Percentiles rank a stretch among this genome's conserved stretches.
phyloP scores from a whole-genome alignment of 2,797 vertebrate genomes.

The Enteromius afrohamiltoni region DNA sequence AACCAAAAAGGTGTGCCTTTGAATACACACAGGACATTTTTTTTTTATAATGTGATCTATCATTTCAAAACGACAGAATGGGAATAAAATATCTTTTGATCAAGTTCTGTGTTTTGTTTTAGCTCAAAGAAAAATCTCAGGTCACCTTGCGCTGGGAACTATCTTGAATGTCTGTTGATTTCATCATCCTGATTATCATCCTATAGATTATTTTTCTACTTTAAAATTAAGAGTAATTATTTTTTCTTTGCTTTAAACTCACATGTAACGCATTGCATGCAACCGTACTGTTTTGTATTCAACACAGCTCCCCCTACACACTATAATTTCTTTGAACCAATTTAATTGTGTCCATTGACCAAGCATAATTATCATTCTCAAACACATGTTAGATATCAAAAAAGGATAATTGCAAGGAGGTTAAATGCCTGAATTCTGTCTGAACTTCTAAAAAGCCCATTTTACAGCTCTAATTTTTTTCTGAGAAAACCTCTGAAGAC shows the following conservation, averaged over 20 bases:
- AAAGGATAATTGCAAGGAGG: constrained; percentile 17
- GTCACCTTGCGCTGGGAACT: not conserved
- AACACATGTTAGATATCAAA: constrained; percentile 25
- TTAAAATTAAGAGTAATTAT: not conserved
- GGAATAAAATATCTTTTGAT: not conserved
- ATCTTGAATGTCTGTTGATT: constrained; percentile 31
- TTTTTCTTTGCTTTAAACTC: constrained; percentile 4
- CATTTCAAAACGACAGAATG: not conserved
- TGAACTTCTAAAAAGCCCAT: constrained; percentile 27
- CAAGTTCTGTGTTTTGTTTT: not conserved
- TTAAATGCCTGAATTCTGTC: not conserved
- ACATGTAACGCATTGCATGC: not conserved
- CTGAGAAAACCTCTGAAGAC: constrained; percentile 21
- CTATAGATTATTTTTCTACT: constrained; percentile 13
- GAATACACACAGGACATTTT: not conserved
- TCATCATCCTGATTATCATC: constrained; percentile 24
- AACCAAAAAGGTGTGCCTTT: not conserved
- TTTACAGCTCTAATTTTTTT: constrained; percentile 40
- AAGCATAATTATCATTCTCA: constrained; percentile 25
- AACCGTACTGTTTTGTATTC: constrained; percentile 1
- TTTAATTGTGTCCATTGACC: constrained; percentile 17
- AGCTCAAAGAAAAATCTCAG: constrained; percentile 5
- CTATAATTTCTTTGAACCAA: not conserved
- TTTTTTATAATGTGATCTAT: not conserved
- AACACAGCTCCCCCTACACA: not conserved